phyloP scores from a whole-genome alignment of 1,140 invertebrate genomes.

The Lasioglossum albipes region DNA sequence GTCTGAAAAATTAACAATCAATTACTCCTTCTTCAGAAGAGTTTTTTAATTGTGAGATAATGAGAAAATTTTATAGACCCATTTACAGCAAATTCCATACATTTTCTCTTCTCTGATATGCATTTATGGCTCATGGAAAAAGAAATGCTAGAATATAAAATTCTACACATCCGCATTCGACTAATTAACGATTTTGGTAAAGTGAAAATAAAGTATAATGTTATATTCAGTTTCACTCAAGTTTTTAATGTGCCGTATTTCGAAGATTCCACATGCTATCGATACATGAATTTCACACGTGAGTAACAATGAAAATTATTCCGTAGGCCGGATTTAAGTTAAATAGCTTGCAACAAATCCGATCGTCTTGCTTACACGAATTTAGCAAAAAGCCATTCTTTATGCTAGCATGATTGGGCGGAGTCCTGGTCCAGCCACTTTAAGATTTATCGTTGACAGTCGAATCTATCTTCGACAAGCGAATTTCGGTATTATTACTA shows the following conservation, averaged over 20 bases:
- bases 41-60: neutral
- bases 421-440: neutral
- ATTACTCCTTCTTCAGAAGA: neutral
- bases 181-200: too few species aligned
- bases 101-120: too few species aligned
- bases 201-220: too few species aligned
- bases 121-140: too few species aligned
- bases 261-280: too few species aligned
- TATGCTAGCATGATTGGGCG: neutral
- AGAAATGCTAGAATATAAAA: too few species aligned
- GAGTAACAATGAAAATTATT: neutral
- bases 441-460: constrained; percentile 32
- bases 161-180: too few species aligned
- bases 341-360: too few species aligned
- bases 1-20: neutral
- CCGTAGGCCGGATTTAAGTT: neutral
- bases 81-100: too few species aligned
- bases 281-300: too few species aligned
- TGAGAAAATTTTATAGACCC: neutral
- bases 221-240: too few species aligned
- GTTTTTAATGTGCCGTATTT: too few species aligned
- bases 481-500: constrained; percentile 54
- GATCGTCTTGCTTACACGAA: neutral
- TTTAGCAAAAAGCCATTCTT: constrained; percentile 6
- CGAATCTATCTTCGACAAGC: constrained; percentile 20